phyloP scores from a whole-genome alignment of 2,113 vertebrate species.

The Sisor rabdophorus region DNA sequence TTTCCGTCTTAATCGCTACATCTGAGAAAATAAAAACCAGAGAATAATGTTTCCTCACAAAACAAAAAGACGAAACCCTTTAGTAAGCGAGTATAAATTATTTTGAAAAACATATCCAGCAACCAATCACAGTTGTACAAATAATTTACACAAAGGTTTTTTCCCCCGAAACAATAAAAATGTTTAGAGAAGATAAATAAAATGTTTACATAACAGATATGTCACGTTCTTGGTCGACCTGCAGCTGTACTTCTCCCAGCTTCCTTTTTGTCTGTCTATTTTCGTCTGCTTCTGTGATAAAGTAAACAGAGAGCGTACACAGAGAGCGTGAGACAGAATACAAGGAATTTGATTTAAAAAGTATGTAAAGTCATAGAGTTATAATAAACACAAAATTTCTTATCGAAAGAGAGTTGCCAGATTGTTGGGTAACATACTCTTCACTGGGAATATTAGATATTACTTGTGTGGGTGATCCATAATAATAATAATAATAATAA shows the following conservation, averaged over 20 bases:
- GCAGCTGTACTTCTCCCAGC: conserved; percentile 51
- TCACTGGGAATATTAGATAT: background rate
- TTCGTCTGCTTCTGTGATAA: conserved; percentile 41
- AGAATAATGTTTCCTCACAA: conserved; percentile 64
- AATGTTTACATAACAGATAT: conserved; percentile 66
- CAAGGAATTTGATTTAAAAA: background rate
- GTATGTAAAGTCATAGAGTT: background rate
- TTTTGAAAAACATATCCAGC: conserved; percentile 70
- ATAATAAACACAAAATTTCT: background rate
- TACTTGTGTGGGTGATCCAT: background rate
- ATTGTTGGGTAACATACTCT: background rate
- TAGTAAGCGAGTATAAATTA: conserved; percentile 77
- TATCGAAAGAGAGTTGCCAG: background rate
- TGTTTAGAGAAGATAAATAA: conserved; percentile 81
- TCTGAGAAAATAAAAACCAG: conserved; percentile 49
- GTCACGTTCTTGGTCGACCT: conserved; percentile 66
- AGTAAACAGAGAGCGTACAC: background rate
- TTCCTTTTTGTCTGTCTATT: conserved; percentile 48
- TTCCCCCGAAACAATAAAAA: conserved; percentile 69
- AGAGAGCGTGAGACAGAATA: conserved; percentile 1
- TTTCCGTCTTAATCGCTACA: conserved; percentile 49
- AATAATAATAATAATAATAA: background rate
- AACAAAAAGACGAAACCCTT: conserved; percentile 52
- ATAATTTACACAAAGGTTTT: conserved; percentile 77
- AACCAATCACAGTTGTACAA: conserved; percentile 83